Evolutionary conservation across 1,140 invertebrate species (phyloP).

Genomic region (Diorhabda sublineata): DNA sequence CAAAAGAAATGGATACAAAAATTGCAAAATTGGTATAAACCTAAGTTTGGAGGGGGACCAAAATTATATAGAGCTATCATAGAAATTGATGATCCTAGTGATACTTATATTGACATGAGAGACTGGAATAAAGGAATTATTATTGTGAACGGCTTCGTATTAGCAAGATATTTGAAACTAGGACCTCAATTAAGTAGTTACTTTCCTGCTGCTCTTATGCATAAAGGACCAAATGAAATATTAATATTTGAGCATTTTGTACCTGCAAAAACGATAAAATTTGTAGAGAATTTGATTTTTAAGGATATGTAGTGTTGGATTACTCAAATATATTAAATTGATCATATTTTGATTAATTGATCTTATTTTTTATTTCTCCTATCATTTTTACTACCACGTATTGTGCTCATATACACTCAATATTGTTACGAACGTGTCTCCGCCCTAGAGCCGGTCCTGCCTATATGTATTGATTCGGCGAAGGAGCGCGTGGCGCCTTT

Average conservation of each 20-base stretch:
- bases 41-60: slow-evolving; percentile 33
- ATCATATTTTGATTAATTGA: no score
- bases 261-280: slow-evolving; percentile 25
- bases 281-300: slow-evolving; percentile 26
- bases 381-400: no score
- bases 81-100: slow-evolving; percentile 27
- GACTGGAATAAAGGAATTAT: slow-evolving; percentile 56
- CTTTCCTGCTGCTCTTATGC: slow-evolving; percentile 55
- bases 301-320: no score
- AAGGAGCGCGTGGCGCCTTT: no score
- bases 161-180: slow-evolving; percentile 55
- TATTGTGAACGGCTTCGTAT: slow-evolving; percentile 63
- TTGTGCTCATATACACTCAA: no score
- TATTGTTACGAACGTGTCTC: no score
- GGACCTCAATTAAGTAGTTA: slow-evolving; percentile 59
- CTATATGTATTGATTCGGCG: no score
- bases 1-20: slow-evolving; percentile 44
- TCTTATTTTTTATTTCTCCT: no score
- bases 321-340: no score
- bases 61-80: slow-evolving; percentile 40
- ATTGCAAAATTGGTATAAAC: slow-evolving; percentile 28
- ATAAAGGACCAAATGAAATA: slow-evolving; percentile 51
- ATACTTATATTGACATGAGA: slow-evolving; percentile 47
- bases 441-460: no score
- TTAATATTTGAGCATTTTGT: slow-evolving; percentile 45